Evolutionary conservation across 2,888 invertebrate species (phyloP), one percentile per base, ranked within the genome.

Genomic region (Chaitophorus viminalis): DNA sequence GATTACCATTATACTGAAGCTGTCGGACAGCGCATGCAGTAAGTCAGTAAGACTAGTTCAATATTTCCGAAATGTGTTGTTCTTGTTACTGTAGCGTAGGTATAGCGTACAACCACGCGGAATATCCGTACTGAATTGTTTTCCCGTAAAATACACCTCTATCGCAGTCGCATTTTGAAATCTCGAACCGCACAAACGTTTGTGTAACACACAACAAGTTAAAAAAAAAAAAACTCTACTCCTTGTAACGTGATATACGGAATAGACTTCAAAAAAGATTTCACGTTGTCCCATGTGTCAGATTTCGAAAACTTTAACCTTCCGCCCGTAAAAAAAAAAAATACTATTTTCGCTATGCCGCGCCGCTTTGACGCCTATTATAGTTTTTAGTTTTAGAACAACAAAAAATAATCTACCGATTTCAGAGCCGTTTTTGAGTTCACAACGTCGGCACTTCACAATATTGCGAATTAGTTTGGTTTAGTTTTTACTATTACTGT

Each of bases 241-340:
- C 36, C 36, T 60, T 78, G 78, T 60, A 78, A 78, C 36, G 21
- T 36, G 60, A 78, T 78, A 60, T 78, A 60, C 46, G 14, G 2
- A 31, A 60, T 60, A 60, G 54, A 36, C 60, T 60, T 60, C 18
- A 36, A 36, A 78, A 60, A 36, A 60, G 14, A 36, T 78, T 60
- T 54, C 8, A 54, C 25, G 77, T 18, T 78, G 25, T 25, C 1
- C 33, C 33, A 39, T 21, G 81, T 5, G 39, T 81, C 68, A 29
- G 46, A 68, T 81, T 68, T 46, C 68, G 31, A 29, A 81, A 81
- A 68, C 78, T 81, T 68, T 21, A 11, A 46, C 3, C 9, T 79
- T 36, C 8, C 46, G 2, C 2, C 14, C 21, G 18, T 60, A 25
- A 9, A 6, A n/a, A n/a, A n/a, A n/a, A n/a, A n/a, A n/a, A 60